A percentile compares a stretch with the other conserved stretches of the same genome.
Conservation (phyloP, 2,113 vertebrate genomes). For the Halichoerus grypus region DNA sequence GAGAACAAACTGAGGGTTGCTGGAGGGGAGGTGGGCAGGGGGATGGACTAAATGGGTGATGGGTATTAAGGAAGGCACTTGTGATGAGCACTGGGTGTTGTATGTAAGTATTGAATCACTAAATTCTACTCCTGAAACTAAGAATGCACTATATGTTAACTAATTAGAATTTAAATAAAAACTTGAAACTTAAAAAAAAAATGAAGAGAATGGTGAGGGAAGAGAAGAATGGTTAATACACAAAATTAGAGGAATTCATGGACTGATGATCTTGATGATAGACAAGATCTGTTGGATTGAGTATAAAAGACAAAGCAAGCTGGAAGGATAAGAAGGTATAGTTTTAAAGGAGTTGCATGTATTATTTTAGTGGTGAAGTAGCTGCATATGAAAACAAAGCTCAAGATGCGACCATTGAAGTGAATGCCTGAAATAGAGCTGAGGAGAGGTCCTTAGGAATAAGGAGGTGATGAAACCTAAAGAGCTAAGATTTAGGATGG, state of each 20-base stretch:
- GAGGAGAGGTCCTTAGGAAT: background rate
- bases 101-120: background rate
- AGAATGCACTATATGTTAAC: background rate
- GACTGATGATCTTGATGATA: background rate
- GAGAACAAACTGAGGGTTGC: background rate
- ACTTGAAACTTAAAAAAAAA: background rate
- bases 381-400: background rate
- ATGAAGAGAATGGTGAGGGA: background rate
- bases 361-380: background rate
- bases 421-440: background rate
- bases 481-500: background rate
- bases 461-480: background rate
- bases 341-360: background rate
- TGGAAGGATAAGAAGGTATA: background rate
- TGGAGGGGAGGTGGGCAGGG: background rate
- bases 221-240: background rate
- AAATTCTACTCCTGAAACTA: background rate
- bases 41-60: background rate
- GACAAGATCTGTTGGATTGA: background rate
- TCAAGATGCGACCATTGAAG: background rate
- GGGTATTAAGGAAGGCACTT: background rate
- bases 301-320: background rate
- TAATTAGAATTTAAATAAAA: background rate
- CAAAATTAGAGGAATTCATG: slow-evolving; percentile 4
- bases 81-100: background rate